Conservation (phyloP, 2,888 invertebrate species). For the Tridacna gigas region DNA sequence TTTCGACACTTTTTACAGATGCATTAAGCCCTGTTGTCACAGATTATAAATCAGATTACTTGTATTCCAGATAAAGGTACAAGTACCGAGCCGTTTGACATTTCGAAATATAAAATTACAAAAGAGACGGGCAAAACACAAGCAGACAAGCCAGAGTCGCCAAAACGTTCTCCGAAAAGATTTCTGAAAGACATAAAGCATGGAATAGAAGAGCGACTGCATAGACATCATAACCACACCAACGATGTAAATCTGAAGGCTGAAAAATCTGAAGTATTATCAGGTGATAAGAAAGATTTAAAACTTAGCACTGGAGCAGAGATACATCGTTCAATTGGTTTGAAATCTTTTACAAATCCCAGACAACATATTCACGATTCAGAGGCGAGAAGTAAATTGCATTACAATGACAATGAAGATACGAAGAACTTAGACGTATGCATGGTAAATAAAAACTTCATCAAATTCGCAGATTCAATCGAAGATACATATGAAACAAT, state of each 20-base stretch:
- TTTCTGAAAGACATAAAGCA: conserved; percentile 9
- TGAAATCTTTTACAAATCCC: background rate
- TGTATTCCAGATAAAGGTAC: conserved; percentile 17
- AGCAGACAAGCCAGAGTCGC: background rate
- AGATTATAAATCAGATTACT: too few species aligned
- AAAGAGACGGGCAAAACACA: background rate
- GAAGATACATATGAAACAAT: conserved; percentile 5
- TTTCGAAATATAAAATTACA: conserved; percentile 44
- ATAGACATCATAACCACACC: background rate
- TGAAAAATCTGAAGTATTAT: background rate
- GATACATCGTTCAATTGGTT: background rate
- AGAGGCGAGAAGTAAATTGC: background rate
- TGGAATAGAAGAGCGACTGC: background rate
- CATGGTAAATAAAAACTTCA: background rate
- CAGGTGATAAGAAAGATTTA: background rate
- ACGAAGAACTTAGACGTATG: background rate
- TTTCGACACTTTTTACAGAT: too few species aligned
- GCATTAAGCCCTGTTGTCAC: too few species aligned
- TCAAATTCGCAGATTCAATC: background rate
- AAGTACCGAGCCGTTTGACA: conserved; percentile 11
- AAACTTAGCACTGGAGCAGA: background rate
- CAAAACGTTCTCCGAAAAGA: conserved; percentile 1
- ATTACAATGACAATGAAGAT: too few species aligned
- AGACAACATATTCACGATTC: background rate
- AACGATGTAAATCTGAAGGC: background rate